A percentile compares a stretch with the other conserved stretches of the same genome.
phyloP scores from a whole-genome alignment of 2,888 invertebrate genomes.

The Drosophila buzzatii region DNA sequence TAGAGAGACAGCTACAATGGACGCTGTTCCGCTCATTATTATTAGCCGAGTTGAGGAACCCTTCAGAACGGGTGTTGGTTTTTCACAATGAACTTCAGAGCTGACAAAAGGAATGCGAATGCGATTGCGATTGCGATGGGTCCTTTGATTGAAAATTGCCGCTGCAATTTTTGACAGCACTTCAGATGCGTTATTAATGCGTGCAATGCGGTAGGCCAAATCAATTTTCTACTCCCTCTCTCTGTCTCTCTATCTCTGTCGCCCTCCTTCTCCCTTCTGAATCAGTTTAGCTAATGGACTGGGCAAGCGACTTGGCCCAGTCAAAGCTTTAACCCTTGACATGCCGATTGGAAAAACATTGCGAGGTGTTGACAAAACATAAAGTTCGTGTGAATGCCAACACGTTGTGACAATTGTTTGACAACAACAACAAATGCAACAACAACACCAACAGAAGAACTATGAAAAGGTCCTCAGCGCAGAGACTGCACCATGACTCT shows the following conservation, averaged over 20 bases:
- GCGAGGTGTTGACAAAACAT: conserved; percentile 80
- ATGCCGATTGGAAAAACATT: conserved; percentile 35
- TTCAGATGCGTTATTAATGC: conserved; percentile 75
- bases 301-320: conserved; percentile 8
- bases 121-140: conserved; percentile 23
- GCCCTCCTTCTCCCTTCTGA: neutral
- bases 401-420: conserved; percentile 81
- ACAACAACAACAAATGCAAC: conserved; percentile 54
- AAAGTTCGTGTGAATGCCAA: conserved; percentile 83
- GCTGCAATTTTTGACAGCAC: conserved; percentile 77
- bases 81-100: conserved; percentile 60
- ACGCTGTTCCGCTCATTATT: conserved; percentile 68
- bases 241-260: too few relatives aligned
- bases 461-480: conserved; percentile 66
- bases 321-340: conserved; percentile 51
- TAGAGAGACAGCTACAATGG: conserved; percentile 36
- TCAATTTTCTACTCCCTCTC: neutral
- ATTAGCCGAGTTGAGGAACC: conserved; percentile 63
- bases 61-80: conserved; percentile 74
- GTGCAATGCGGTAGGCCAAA: conserved; percentile 80
- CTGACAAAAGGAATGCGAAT: conserved; percentile 55
- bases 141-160: conserved; percentile 83
- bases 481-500: conserved; percentile 35
- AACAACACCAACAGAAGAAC: conserved; percentile 45
- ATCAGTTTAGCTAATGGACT: conserved; percentile 23